Evolutionary conservation across 1,140 invertebrate species (phyloP).

Genomic region (Drosophila rufa): DNA sequence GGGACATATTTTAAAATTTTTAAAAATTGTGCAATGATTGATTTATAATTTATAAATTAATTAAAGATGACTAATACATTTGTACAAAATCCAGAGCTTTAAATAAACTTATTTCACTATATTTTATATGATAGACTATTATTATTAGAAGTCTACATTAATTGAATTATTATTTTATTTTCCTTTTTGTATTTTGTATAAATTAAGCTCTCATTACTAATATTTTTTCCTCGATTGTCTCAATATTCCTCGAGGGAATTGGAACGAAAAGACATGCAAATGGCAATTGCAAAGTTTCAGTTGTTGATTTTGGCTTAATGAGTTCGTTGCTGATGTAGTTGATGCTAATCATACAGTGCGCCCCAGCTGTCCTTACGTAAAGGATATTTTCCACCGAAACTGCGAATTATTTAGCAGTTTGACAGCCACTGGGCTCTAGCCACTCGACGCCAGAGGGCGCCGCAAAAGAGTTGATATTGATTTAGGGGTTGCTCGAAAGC

Average conservation of each 20-base stretch:
- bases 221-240: conserved; percentile 2
- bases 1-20: no score
- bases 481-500: conserved; percentile 71
- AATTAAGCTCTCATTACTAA: neutral
- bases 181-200: no score
- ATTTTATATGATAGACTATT: no score
- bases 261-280: conserved; percentile 53
- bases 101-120: no score
- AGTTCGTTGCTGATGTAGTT: conserved; percentile 80
- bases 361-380: conserved; percentile 52
- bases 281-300: conserved; percentile 60
- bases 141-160: no score
- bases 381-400: conserved; percentile 3
- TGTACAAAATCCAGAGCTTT: no score
- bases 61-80: no score
- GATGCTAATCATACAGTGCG: conserved; percentile 60
- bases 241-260: neutral
- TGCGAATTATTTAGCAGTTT: conserved; percentile 64
- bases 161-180: no score
- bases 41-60: no score
- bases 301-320: conserved; percentile 80
- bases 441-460: conserved; percentile 54
- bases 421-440: conserved; percentile 29
- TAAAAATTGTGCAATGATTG: no score
- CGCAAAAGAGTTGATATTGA: conserved; percentile 50